Evolutionary conservation across 2,888 invertebrate species (phyloP), one percentile per base, ranked within the genome.

Genomic region (Habroteleia sp.): DNA sequence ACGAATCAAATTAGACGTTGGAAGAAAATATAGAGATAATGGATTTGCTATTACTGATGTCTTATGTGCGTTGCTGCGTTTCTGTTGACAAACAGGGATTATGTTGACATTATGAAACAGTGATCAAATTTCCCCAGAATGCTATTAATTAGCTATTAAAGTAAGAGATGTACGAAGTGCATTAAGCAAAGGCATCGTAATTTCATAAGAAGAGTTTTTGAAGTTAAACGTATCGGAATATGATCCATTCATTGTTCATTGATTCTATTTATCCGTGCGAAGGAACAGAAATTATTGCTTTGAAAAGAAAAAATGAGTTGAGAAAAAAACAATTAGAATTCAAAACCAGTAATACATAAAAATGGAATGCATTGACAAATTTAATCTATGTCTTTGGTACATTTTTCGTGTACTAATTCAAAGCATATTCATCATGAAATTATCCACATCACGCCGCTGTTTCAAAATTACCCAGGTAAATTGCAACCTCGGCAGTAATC

Each of bases 401-500:
- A 39, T 60, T 71, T 71, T 71, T 20, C 4, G 46, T 50, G 33
- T 65, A 58, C 44, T 50, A 63, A 72, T 63, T 68, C 44, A 35
- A 62, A 46, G 35, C 66, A 56, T 68, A 77, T 76, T 71, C 63
- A 80, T 82, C 80, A 82, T 78, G 79, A 80, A 83, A 84, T 84
- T 83, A 84, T 79, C 77, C 73, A 76, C 78, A 65, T 75, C 63
- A 73, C 58, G 77, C 79, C 72, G 72, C 80, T 79, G 79, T 81
- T 81, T 80, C 74, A 78, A 81, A 82, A 83, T 83, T 82, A 83
- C 82, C 77, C 82, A 77, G 81, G 81, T 79, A 83, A 84, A 85
- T 84, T 82, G 82, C 79, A 71, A 79, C 80, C 78, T 78, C 78
- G 84, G 82, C 83, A 80, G 79, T 84, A 84, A 85, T 84, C 80